Percentiles rank a stretch among this genome's conserved stretches.
These are phyloP conservation scores for chimpanzee (Pan troglodytes) DNA, from an alignment of 2,113 vertebrate genomes.

Conservation along the genomic window NHGRI_mPanTro3-v2.1_pri NC_072398.2:190128001-190128500, in stretches of 20 bases:
- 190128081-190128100: neutral
- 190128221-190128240: neutral
- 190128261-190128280: neutral
- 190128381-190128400: neutral
- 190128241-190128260: neutral
- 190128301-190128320: neutral
- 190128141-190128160: constrained; percentile 22
- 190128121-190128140: neutral
- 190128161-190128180: neutral
- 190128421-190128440: neutral
- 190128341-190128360: neutral
- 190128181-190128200: constrained; percentile 4
- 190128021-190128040: neutral
- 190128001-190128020: neutral
- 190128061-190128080: neutral
- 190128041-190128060: neutral
- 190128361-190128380: neutral
- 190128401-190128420: neutral
- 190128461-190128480: neutral
- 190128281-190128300: neutral
- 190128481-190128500: neutral
- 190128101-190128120: neutral
- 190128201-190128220: neutral
- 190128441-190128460: neutral
- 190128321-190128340: constrained; percentile 16